phyloP scores from a whole-genome alignment of 2,888 invertebrate species.

The Hymenopus coronatus region DNA sequence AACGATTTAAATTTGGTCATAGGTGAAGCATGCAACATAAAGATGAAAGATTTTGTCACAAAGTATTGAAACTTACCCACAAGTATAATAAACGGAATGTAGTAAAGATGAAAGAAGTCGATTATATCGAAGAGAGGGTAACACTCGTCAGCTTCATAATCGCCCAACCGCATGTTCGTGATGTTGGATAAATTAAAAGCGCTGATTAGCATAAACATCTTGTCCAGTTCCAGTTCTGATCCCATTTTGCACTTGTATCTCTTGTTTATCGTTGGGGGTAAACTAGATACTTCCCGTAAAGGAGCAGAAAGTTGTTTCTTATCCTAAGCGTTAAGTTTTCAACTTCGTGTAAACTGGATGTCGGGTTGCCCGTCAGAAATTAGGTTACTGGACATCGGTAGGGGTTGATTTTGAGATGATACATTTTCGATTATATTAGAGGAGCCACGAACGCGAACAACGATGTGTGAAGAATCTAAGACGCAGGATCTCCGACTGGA shows the following conservation, averaged over 20 bases:
- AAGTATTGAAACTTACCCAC: constrained; percentile 42
- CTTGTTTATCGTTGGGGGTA: too few relatives aligned
- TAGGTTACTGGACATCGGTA: not conserved
- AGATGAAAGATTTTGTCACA: not conserved
- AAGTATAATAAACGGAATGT: constrained; percentile 58
- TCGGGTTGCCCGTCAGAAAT: not conserved
- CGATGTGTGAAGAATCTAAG: not conserved
- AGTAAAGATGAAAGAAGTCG: constrained; percentile 54
- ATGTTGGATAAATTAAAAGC: not conserved
- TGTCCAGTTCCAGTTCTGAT: not conserved
- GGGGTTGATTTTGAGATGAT: not conserved
- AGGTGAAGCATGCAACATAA: not conserved
- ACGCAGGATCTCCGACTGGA: not conserved
- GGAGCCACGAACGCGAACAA: not conserved
- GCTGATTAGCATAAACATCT: not conserved
- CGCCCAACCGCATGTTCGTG: not conserved
- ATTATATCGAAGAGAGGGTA: constrained; percentile 43
- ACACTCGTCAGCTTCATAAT: constrained; percentile 29
- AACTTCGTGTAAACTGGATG: too few relatives aligned
- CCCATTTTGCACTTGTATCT: not conserved
- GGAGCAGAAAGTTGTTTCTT: too few relatives aligned
- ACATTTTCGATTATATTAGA: not conserved
- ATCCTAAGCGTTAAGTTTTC: too few relatives aligned
- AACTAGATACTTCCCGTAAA: too few relatives aligned
- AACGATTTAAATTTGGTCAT: not conserved